Percentiles rank a stretch among this genome's conserved stretches.
phyloP scores from a whole-genome alignment of 2,113 vertebrate genomes.

The Morone chrysops region DNA sequence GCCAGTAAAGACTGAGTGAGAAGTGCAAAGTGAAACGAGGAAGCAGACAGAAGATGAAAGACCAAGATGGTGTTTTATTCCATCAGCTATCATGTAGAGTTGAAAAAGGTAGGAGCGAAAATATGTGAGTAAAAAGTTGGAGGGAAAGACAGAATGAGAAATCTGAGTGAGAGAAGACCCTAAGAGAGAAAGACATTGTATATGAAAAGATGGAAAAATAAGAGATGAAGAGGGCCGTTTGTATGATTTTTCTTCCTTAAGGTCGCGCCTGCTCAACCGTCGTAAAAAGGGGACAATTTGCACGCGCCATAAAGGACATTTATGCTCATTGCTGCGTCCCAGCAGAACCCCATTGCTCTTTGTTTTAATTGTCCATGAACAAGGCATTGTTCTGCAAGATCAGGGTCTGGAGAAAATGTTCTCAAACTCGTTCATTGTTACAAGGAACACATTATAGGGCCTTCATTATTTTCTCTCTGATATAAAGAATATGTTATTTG shows the following conservation, averaged over 20 bases:
- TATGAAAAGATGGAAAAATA: conserved; percentile 50
- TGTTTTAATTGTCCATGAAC: conserved; percentile 84
- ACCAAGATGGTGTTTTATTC: conserved; percentile 3
- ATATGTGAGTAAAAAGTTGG: conserved; percentile 18
- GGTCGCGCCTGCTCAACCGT: conserved; percentile 65
- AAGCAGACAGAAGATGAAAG: conserved; percentile 38
- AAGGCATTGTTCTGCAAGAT: conserved; percentile 81
- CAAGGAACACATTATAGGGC: conserved; percentile 76
- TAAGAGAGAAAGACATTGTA: conserved; percentile 17
- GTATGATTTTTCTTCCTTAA: conserved; percentile 68
- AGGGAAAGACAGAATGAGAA: background rate
- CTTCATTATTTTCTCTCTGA: conserved; percentile 77
- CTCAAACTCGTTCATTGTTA: conserved; percentile 75
- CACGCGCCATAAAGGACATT: conserved; percentile 79
- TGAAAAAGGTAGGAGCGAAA: conserved; percentile 9
- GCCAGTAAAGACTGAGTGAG: conserved; percentile 11
- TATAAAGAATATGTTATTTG: conserved; percentile 82
- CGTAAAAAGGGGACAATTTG: conserved; percentile 78
- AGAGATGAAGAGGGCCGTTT: conserved; percentile 37
- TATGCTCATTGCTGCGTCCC: conserved; percentile 70
- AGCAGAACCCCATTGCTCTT: conserved; percentile 76
- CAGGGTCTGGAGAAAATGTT: conserved; percentile 71
- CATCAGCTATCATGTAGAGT: conserved; percentile 34
- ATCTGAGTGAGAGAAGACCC: background rate
- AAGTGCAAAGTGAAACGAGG: conserved; percentile 29